Evolutionary conservation across 2,797 vertebrate species (phyloP).

Genomic region (Podarcis siculus): DNA sequence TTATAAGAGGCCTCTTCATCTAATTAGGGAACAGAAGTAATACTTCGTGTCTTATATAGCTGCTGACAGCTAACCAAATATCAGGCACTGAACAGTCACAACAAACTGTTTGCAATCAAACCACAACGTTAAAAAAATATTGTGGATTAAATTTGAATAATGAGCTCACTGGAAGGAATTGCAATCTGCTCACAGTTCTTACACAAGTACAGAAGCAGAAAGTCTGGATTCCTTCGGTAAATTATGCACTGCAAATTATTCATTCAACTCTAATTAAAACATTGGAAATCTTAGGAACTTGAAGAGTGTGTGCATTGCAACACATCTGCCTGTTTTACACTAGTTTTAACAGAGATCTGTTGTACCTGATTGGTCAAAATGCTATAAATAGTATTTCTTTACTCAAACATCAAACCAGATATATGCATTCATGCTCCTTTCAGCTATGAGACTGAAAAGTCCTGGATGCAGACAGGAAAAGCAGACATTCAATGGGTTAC

Average conservation of each 20-base stretch:
- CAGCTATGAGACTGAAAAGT: background rate
- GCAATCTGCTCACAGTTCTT: constrained; percentile 30
- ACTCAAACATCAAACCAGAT: background rate
- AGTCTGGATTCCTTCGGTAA: constrained; percentile 27
- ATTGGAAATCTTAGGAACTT: constrained; percentile 13
- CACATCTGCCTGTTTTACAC: constrained; percentile 20
- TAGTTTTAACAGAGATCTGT: background rate
- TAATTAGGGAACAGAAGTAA: constrained; percentile 20
- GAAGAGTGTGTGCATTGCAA: background rate
- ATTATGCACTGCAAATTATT: constrained; percentile 40
- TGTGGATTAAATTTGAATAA: constrained; percentile 38
- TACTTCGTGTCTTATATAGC: constrained; percentile 14
- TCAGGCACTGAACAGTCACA: constrained; percentile 31
- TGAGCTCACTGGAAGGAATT: constrained; percentile 21
- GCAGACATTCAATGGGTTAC: too few relatives aligned
- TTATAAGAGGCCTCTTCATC: constrained; percentile 25
- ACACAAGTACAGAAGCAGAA: constrained; percentile 32
- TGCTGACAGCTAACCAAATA: constrained; percentile 33
- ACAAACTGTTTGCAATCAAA: constrained; percentile 41
- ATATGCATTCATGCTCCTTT: background rate
- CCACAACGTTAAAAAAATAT: constrained; percentile 23
- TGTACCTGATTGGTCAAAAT: background rate
- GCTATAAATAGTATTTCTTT: background rate
- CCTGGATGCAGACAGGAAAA: too few relatives aligned
- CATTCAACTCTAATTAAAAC: constrained; percentile 35